Evolutionary conservation across 2,797 vertebrate species (phyloP).

Genomic region (Ciconia nigra): DNA sequence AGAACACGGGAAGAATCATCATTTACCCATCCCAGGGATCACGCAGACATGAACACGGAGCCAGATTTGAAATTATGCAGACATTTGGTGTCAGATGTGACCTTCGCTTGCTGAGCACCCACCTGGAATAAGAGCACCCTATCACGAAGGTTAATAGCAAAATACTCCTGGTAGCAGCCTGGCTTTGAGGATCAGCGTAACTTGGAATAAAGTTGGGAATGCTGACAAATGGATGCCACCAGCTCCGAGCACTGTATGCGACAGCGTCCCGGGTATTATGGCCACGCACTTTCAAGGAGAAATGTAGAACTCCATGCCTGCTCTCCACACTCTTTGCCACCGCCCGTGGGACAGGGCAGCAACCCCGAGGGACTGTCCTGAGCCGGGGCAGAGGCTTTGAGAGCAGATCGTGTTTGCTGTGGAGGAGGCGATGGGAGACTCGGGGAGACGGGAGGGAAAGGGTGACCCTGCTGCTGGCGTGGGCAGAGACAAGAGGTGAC

Average conservation of each 20-base stretch:
- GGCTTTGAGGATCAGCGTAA: neutral
- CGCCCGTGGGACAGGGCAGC: neutral
- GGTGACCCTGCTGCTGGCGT: neutral
- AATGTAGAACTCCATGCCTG: accelerated
- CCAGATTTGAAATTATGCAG: neutral
- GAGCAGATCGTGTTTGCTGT: neutral
- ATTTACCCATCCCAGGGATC: neutral
- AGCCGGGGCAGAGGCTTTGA: neutral
- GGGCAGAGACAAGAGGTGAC: neutral
- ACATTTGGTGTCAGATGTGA: neutral
- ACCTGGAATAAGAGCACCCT: neutral
- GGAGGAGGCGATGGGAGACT: neutral
- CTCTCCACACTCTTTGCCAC: neutral
- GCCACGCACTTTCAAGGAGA: accelerated
- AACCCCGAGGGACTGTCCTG: neutral
- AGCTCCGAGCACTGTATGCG: neutral
- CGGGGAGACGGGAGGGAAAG: neutral
- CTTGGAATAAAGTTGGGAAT: accelerated
- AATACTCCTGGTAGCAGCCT: neutral
- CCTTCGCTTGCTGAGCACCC: neutral
- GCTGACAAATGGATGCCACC: neutral
- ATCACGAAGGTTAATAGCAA: accelerated
- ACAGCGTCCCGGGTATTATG: accelerated
- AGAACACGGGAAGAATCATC: neutral
- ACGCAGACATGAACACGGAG: accelerated